Percentiles rank a stretch among this genome's conserved stretches.
phyloP scores from a whole-genome alignment of 2,113 vertebrate species.

The Caloenas nicobarica region DNA sequence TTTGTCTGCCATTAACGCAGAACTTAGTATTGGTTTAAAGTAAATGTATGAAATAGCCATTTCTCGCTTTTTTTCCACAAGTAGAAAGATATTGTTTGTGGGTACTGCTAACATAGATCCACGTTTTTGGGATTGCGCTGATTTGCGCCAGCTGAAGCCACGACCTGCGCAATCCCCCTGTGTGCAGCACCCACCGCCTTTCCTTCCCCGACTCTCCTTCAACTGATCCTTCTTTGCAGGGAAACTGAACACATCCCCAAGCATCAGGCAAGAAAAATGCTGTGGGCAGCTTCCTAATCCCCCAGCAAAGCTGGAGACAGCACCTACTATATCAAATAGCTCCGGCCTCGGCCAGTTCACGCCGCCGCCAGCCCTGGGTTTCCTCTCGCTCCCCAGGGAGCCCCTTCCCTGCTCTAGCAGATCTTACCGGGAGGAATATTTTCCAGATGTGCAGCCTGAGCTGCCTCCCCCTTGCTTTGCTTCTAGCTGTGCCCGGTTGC shows the following conservation, averaged over 20 bases:
- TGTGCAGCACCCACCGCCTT: background rate
- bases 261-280: background rate
- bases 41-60: background rate
- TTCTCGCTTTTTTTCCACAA: background rate
- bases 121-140: accelerated
- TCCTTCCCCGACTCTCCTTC: background rate
- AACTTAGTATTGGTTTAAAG: background rate
- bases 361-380: accelerated
- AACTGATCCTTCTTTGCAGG: background rate
- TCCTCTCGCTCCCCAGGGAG: background rate
- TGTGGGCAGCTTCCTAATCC: background rate
- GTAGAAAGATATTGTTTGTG: accelerated
- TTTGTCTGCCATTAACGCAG: background rate
- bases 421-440: background rate
- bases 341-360: background rate
- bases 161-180: background rate
- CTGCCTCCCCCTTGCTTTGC: background rate
- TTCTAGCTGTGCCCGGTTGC: background rate
- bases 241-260: background rate
- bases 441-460: constrained; percentile 41
- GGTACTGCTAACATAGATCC: background rate
- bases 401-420: background rate
- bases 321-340: background rate
- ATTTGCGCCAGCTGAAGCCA: background rate
- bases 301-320: background rate